Evolutionary conservation across 2,888 invertebrate species (phyloP).

Genomic region (Apamea monoglypha): DNA sequence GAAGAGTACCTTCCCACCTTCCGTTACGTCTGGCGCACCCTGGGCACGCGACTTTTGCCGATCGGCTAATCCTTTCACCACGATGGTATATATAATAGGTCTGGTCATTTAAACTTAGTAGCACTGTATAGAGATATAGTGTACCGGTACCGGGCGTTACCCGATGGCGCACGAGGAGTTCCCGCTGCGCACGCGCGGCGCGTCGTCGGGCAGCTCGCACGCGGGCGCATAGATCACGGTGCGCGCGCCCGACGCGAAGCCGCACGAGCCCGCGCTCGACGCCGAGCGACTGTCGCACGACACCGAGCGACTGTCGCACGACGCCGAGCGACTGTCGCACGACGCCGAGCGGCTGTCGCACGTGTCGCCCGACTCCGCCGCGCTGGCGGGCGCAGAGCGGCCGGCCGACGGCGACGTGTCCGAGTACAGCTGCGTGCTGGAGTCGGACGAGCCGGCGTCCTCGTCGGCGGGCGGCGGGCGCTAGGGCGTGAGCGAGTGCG

Average conservation of each 20-base stretch:
- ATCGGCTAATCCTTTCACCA: neutral
- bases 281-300: neutral
- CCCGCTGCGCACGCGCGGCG: slow-evolving; percentile 9
- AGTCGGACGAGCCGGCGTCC: neutral
- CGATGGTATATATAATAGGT: neutral
- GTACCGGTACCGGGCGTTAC: neutral
- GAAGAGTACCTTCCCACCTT: neutral
- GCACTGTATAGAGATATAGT: slow-evolving; percentile 1
- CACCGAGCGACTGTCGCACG: neutral
- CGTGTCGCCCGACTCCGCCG: neutral
- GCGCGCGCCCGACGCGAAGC: slow-evolving; percentile 13
- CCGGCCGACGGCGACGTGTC: slow-evolving; percentile 28
- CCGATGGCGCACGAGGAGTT: slow-evolving; percentile 42
- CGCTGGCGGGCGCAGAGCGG: neutral
- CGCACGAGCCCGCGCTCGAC: neutral
- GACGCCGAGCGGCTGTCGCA: neutral
- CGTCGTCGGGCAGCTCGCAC: neutral
- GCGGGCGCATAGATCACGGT: slow-evolving; percentile 17
- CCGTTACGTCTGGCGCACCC: neutral
- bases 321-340: neutral
- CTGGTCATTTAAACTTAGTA: slow-evolving; percentile 19
- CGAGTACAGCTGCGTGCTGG: neutral
- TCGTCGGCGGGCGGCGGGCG: neutral
- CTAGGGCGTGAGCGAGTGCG: slow-evolving; percentile 53
- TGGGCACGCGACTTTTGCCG: neutral